Percentiles rank a stretch among this genome's conserved stretches.
These are phyloP conservation scores for Orthosia incerta DNA, from an alignment of 2,888 invertebrate species.

Conservation along the genomic window DNA sequence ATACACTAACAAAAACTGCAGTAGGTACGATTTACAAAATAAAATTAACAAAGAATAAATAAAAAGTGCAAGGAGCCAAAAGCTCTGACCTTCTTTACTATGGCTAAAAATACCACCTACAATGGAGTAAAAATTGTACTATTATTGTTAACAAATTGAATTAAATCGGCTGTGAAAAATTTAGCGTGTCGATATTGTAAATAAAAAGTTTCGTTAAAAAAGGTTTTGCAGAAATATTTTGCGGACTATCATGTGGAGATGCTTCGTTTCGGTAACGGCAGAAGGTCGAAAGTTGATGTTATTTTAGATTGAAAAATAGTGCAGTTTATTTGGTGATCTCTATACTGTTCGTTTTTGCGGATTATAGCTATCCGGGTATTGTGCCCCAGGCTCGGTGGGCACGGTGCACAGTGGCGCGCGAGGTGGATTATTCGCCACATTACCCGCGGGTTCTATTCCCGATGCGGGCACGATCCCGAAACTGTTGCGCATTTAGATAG, in stretches of 20 bases:
- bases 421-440: conserved; percentile 88
- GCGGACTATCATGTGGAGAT: conserved; percentile 10
- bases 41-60: conserved; percentile 9
- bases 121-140: conserved; percentile 76
- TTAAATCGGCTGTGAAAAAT: conserved; percentile 83
- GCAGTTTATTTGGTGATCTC: conserved; percentile 55
- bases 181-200: conserved; percentile 74
- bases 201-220: conserved; percentile 68
- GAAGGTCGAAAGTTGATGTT: conserved; percentile 58
- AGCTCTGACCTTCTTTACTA: conserved; percentile 58
- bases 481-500: conserved; percentile 87
- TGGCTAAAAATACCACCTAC: conserved; percentile 76
- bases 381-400: conserved; percentile 68
- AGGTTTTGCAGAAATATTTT: conserved; percentile 49
- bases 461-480: conserved; percentile 80
- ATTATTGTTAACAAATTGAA: conserved; percentile 87
- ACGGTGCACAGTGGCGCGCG: conserved; percentile 79
- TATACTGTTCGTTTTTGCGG: conserved; percentile 86
- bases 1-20: conserved; percentile 15
- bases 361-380: conserved; percentile 82
- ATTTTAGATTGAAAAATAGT: conserved; percentile 41
- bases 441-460: conserved; percentile 81
- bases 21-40: conserved; percentile 10
- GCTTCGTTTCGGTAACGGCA: conserved; percentile 29
- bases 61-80: conserved; percentile 24